Base-by-base conservation (phyloP, 1,140 invertebrate species). In the Idris sp. region DNA sequence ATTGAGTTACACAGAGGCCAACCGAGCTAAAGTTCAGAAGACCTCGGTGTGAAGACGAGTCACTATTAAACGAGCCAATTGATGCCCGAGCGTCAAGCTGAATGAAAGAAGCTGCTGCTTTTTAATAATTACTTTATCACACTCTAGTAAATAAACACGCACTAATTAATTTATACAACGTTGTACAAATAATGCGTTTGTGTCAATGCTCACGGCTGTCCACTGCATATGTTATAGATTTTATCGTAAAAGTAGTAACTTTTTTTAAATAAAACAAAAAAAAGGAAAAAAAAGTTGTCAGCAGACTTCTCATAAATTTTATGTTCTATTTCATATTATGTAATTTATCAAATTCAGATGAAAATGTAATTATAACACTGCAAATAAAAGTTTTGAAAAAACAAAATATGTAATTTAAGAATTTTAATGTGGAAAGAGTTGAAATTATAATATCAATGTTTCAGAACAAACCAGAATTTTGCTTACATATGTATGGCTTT, bases 11-110 rank as follows among this genome's bases (percentile, higher is more conserved):
- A 18, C 35, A 43, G 53, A 74, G 64, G 72, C 64, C 56, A 68
- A 62, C 58, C 16, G n/a, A 74, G 72, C 58, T 68, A 74, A 74
- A 74, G 62, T 74, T 62, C 56, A 68, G 49, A 64, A 74, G 72
- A 68, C 64, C 64, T 61, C 64, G 48, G 53, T 44, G 64, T 46
- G 51, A 64, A 28, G 31, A 49, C 19, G 44, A 59, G 28, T 53
- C 38, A 38, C 59, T 69, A 59, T 69, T 68, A 65, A 75, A 59
- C 59, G 59, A 75, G 16, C 19, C 73, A 69, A 64, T 75, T 53
- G 64, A 59, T 28, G 49, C 25, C 58, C 11, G 51, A 43, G 36
- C 31, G 38, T 54, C 41, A 35, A 67, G n/a, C n/a, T 61, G 61
- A 74, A 74, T 74, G 59, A 61, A 64, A 59, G 13, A 13, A 48